Evolutionary conservation across 2,113 vertebrate genomes (phyloP), one percentile per base, ranked within the genome.

Genomic region (Numenius arquata): DNA sequence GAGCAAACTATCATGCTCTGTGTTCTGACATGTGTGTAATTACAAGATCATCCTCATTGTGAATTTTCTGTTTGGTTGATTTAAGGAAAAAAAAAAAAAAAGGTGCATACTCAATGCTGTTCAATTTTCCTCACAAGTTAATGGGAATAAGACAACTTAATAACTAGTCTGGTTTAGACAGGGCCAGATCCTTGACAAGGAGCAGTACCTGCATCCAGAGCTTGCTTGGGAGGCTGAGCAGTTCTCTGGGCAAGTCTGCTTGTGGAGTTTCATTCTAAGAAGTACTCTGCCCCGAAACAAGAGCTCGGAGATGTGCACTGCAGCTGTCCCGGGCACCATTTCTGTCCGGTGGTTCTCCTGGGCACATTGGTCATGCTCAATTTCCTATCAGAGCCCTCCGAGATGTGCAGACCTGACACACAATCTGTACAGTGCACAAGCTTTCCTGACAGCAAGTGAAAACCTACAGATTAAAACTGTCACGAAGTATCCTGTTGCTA

Each of bases 31-130:
- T 68, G 62, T 66, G 36, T 93, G 67, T 71, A 96, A 97, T 97
- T 98, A 97, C 92, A 96, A 75, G 85, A 93, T 81, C 82, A 93
- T 89, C 71, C 34, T 90, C 75, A 74, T 87, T 89, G 88, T 70
- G 55, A 79, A 83, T 90, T 95, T 80, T 83, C 68, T 66, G 71
- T 96, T 80, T 74, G 96, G 87, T 87, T 92, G 92, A 92, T 94
- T 91, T 94, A 89, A 79, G 72, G 13, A 71, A 88, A 91, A 71
- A 63, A 62, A 85, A 58, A 36, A 80, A 89, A 89, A 72, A 93
- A 89, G 48, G 29, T 53, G 50, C 56, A 59, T 62, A 50, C 10
- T 85, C 76, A 95, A 85, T 86, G 77, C 50, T 63, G 58, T 59
- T 91, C 55, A 89, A 91, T 95, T 88, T 95, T 92, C 80, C 50